Evolutionary conservation across 2,888 invertebrate species (phyloP).

Genomic region (Cephus pulcher): DNA sequence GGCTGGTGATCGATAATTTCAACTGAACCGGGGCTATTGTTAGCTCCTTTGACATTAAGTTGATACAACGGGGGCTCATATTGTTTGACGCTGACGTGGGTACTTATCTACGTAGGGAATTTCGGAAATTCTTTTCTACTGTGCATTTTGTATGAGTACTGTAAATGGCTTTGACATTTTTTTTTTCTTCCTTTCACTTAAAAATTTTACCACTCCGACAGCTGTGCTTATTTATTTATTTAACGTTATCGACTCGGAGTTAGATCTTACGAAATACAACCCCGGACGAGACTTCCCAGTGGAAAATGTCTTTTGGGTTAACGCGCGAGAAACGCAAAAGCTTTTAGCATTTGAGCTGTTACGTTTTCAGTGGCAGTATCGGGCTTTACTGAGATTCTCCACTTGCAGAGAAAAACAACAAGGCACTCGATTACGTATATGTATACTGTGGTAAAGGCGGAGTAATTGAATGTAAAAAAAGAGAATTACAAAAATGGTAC

Average conservation of each 20-base stretch:
- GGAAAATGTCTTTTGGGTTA: background rate
- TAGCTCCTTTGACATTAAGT: conserved; percentile 43
- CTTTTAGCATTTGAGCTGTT: background rate
- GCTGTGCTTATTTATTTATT: background rate
- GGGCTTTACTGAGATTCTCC: background rate
- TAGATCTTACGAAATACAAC: background rate
- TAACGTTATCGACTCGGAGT: background rate
- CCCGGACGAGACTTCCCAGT: background rate
- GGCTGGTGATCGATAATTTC: conserved; percentile 33
- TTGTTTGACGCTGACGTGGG: background rate
- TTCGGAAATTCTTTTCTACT: background rate
- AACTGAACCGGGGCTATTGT: conserved; percentile 37
- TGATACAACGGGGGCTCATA: conserved; percentile 23
- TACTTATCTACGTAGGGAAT: background rate
- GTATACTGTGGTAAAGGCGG: too few relatives aligned
- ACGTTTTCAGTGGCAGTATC: background rate
- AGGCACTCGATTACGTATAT: background rate
- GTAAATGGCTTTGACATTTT: background rate
- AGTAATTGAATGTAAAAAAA: too few relatives aligned
- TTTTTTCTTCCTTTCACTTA: background rate
- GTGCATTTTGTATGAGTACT: background rate
- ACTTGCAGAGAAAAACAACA: background rate
- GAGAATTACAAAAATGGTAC: too few relatives aligned
- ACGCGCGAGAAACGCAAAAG: background rate
- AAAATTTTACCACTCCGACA: background rate